phyloP scores from a whole-genome alignment of 2,113 vertebrate genomes.

The Stegostoma tigrinum region DNA sequence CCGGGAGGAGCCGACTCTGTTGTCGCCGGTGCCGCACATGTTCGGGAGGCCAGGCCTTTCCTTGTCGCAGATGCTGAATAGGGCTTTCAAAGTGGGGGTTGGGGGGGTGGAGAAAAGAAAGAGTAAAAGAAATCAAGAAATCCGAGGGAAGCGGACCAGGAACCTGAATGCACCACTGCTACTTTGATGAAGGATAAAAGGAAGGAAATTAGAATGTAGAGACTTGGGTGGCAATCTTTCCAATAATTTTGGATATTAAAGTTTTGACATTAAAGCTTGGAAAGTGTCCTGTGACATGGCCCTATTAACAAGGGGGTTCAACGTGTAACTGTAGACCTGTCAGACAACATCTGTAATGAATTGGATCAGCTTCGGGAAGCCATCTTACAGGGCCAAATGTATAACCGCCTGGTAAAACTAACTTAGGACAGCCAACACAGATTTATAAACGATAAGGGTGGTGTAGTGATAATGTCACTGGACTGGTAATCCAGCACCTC shows the following conservation, averaged over 20 bases:
- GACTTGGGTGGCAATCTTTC: neutral
- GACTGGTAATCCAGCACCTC: no score
- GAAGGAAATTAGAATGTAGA: neutral
- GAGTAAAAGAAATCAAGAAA: no score
- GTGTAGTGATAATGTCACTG: no score
- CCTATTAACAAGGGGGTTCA: neutral
- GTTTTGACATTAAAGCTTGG: neutral
- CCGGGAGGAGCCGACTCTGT: no score
- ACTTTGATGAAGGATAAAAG: neutral
- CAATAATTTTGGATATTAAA: neutral
- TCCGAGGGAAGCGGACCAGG: no score
- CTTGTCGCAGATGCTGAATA: no score
- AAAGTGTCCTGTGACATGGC: neutral
- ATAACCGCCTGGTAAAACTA: neutral
- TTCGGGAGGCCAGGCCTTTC: no score
- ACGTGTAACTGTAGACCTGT: neutral
- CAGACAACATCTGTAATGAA: neutral
- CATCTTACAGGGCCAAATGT: neutral
- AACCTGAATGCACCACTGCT: no score
- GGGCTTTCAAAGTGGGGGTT: no score
- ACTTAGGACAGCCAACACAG: neutral
- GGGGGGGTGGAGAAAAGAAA: no score
- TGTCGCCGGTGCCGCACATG: no score
- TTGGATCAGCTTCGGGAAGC: neutral
- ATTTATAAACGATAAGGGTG: neutral